These are phyloP conservation scores for Propsilocerus akamusi DNA, from an alignment of 1,140 invertebrate genomes.

Conservation along the genomic window DNA sequence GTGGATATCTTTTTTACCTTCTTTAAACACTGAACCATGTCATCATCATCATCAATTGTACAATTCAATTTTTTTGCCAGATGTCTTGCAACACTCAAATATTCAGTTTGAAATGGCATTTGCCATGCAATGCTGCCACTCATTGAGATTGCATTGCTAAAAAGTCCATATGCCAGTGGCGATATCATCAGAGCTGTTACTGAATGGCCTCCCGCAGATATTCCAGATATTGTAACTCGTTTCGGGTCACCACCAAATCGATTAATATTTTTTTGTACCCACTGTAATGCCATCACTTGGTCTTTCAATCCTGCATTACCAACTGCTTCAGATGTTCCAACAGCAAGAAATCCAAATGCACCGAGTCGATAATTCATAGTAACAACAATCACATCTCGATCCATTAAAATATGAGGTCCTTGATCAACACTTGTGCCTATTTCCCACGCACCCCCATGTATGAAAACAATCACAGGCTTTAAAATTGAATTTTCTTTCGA, in stretches of 20 bases:
- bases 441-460: slow-evolving; percentile 33
- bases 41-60: slow-evolving; percentile 30
- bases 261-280: slow-evolving; percentile 51
- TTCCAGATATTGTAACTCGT: slow-evolving; percentile 45
- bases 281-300: slow-evolving; percentile 48
- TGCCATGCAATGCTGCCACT: slow-evolving; percentile 44
- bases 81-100: slow-evolving; percentile 37
- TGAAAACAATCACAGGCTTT: slow-evolving; percentile 33
- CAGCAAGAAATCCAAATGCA: slow-evolving; percentile 42
- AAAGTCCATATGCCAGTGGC: slow-evolving; percentile 47
- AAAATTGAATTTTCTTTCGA: slow-evolving; percentile 14
- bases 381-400: slow-evolving; percentile 42
- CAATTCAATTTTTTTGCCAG: slow-evolving; percentile 49
- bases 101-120: slow-evolving; percentile 30
- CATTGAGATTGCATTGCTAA: slow-evolving; percentile 47
- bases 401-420: slow-evolving; percentile 40
- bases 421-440: slow-evolving; percentile 28
- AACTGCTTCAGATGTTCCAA: slow-evolving; percentile 36
- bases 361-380: slow-evolving; percentile 51
- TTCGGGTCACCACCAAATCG: slow-evolving; percentile 56
- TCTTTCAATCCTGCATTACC: slow-evolving; percentile 62
- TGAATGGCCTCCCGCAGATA: slow-evolving; percentile 46
- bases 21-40: slow-evolving; percentile 41
- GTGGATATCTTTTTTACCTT: too few relatives aligned
- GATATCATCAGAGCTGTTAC: slow-evolving; percentile 47